These are phyloP conservation scores for Tyrophagus putrescentiae DNA, from an alignment of 1,140 invertebrate genomes.

Conservation along the genomic window DNA sequence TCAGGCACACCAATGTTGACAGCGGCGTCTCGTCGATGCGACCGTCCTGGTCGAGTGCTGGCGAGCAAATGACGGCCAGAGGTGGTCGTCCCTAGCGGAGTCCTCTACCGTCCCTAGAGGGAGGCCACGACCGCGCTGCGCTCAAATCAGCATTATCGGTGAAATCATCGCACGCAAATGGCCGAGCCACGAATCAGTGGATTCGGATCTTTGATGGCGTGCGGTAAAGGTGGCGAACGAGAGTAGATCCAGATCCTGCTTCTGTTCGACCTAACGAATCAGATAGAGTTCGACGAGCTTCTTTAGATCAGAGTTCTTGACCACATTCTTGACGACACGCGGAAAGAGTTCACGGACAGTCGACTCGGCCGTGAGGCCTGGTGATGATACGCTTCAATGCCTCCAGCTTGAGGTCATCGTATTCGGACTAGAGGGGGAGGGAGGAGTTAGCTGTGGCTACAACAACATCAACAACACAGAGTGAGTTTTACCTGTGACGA, in stretches of 20 bases:
- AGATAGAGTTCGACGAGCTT: slow-evolving; percentile 97
- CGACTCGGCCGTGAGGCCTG: slow-evolving; percentile 83
- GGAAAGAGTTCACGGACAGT: slow-evolving; percentile 78
- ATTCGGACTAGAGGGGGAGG: not conserved
- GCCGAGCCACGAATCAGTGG: slow-evolving; percentile 94
- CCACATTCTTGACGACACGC: slow-evolving; percentile 99
- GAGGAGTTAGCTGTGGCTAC: too few species aligned
- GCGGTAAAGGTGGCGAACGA: slow-evolving; percentile 98
- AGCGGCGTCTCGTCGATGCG: too few species aligned
- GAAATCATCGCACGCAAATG: slow-evolving; percentile 92
- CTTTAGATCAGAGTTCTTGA: slow-evolving; percentile 96
- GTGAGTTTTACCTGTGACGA: too few species aligned
- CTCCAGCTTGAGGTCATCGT: slow-evolving; percentile 55
- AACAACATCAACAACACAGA: too few species aligned
- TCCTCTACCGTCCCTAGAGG: too few species aligned
- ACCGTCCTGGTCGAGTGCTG: too few species aligned
- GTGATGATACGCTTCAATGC: slow-evolving; percentile 99
- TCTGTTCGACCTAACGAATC: slow-evolving; percentile 94
- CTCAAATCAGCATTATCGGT: slow-evolving; percentile 96
- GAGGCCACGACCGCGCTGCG: too few species aligned
- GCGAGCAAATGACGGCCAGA: too few species aligned
- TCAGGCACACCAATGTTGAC: too few species aligned
- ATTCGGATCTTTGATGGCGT: slow-evolving; percentile 98
- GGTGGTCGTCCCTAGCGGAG: too few species aligned
- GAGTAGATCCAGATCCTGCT: slow-evolving; percentile 90